Conservation (phyloP, 2,888 invertebrate species). For the Imbricaverruca yamaguchii region DNA sequence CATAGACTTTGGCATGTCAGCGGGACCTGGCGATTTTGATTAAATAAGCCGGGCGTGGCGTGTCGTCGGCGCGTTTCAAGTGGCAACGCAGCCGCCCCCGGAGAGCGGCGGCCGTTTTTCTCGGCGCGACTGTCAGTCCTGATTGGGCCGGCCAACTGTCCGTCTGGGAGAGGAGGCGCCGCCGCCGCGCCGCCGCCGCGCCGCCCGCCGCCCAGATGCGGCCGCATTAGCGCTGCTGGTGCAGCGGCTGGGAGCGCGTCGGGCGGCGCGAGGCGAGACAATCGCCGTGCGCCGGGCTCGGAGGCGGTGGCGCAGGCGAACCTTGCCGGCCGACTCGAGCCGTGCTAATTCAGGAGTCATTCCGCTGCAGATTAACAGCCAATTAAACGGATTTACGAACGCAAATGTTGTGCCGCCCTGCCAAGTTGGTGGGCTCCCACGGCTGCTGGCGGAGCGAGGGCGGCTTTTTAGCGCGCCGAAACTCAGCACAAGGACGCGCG, state of each 20-base stretch:
- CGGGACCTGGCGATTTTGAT: neutral
- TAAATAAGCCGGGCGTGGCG: neutral
- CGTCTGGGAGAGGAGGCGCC: neutral
- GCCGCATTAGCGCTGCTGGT: too few species aligned
- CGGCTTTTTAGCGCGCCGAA: neutral
- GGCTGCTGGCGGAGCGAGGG: neutral
- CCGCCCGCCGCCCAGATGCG: neutral
- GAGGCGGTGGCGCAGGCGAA: neutral
- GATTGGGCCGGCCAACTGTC: neutral
- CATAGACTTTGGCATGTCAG: too few species aligned
- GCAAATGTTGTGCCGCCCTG: neutral
- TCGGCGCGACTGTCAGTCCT: neutral
- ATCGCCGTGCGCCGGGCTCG: too few species aligned
- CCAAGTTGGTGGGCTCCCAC: neutral
- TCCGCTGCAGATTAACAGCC: neutral
- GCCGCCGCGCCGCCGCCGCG: neutral
- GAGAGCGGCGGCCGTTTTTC: neutral
- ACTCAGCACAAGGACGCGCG: too few species aligned
- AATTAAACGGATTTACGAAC: conserved; percentile 17
- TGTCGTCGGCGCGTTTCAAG: neutral
- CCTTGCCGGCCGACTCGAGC: neutral
- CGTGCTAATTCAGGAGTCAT: neutral
- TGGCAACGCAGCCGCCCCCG: neutral
- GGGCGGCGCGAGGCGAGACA: too few species aligned
- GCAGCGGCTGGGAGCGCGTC: too few species aligned